phyloP scores from a whole-genome alignment of 2,888 invertebrate genomes.

The Callinectes sapidus region DNA sequence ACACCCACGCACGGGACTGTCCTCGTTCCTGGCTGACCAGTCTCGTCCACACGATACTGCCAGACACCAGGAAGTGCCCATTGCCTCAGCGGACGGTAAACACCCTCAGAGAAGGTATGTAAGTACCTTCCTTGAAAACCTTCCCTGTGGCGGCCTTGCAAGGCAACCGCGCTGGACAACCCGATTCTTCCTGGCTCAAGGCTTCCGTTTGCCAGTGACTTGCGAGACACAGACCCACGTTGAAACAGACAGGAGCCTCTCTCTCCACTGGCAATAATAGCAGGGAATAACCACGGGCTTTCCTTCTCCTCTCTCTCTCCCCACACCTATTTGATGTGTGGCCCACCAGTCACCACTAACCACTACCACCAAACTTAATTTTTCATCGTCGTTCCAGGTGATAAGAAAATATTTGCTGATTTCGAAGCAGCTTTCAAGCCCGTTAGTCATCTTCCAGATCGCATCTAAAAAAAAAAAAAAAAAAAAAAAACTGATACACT shows the following conservation, averaged over 20 bases:
- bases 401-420: background rate
- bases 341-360: no score
- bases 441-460: background rate
- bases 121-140: background rate
- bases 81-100: background rate
- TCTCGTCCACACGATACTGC: background rate
- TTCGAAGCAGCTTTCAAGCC: background rate
- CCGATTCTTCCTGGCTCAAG: conserved; percentile 21
- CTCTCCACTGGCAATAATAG: background rate
- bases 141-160: conserved; percentile 18
- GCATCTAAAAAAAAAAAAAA: background rate
- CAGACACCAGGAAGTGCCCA: conserved; percentile 7
- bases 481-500: background rate
- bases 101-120: background rate
- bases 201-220: conserved; percentile 17
- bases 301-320: background rate
- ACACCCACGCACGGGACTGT: background rate
- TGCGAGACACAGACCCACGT: background rate
- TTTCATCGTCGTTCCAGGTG: no score
- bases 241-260: background rate
- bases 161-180: conserved; percentile 16
- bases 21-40: background rate
- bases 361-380: no score
- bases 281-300: background rate
- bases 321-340: background rate